Evolutionary conservation across 2,888 invertebrate species (phyloP).

Genomic region (Hoplodrina ambigua): DNA sequence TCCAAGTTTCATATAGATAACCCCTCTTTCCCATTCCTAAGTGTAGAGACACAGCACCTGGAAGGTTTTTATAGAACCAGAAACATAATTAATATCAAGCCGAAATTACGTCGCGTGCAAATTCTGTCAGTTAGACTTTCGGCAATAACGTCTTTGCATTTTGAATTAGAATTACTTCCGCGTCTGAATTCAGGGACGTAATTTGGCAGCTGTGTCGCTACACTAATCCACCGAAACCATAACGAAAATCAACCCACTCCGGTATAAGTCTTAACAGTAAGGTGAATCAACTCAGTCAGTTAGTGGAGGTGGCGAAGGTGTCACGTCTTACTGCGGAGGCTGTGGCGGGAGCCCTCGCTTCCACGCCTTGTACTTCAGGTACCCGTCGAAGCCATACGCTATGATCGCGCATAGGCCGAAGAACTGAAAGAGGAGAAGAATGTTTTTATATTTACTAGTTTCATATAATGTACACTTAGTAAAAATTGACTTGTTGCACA

Average conservation of each 20-base stretch:
- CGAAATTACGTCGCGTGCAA: too few species aligned
- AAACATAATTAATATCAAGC: too few species aligned
- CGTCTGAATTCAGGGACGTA: too few species aligned
- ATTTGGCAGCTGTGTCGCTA: too few species aligned
- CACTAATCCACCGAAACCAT: neutral
- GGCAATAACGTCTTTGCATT: too few species aligned
- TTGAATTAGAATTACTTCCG: too few species aligned
- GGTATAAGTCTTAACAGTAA: neutral
- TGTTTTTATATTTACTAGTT: neutral
- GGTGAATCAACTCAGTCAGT: conserved; percentile 5
- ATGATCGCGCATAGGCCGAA: conserved; percentile 96
- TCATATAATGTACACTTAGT: too few species aligned
- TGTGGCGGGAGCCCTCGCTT: conserved; percentile 93
- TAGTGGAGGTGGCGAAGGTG: neutral
- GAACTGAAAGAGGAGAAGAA: conserved; percentile 91
- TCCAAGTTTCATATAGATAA: neutral
- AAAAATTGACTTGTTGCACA: neutral
- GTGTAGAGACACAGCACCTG: neutral
- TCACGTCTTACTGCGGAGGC: conserved; percentile 91
- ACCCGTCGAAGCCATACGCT: conserved; percentile 95
- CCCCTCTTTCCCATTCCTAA: neutral
- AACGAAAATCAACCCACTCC: neutral
- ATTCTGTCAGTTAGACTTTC: too few species aligned
- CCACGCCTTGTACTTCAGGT: conserved; percentile 93
- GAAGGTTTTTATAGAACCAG: too few species aligned